Evolutionary conservation across 2,113 vertebrate species (phyloP), one percentile per base, ranked within the genome.

Genomic region (Paramisgurnus dabryanus): DNA sequence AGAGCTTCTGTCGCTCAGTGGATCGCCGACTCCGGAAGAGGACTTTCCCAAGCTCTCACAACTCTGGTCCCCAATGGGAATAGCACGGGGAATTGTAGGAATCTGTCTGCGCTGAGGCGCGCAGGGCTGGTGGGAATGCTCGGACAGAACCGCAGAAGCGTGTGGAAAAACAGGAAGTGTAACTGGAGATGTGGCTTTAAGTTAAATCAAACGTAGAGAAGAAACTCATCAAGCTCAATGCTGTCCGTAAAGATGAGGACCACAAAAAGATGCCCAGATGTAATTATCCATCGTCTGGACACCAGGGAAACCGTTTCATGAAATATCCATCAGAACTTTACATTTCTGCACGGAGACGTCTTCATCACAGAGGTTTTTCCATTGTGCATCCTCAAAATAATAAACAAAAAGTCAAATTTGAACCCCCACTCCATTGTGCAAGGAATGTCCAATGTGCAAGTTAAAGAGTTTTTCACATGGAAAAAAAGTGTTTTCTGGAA

Each of bases 21-120:
- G 70, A 85, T 83, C 70, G 27, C 60, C 82, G 84, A 85, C 82
- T 86, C 82, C 79, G 82, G 87, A 86, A 87, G 84, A 82, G 65
- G 70, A 79, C 74, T 87, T 88, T 88, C 86, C 87, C 87, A 87
- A 88, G 87, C 83, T 85, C 81, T 81, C 41, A 57, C 81, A 80
- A 81, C 57, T 12, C 57, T 45, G 67, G 13, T 27, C 53, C 80
- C 87, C 77, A 47, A 27, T 65, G 87, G 87, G 86, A 88, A 84
- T 85, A 74, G 53, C 34, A 47, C n/a, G 69, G 81, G 84, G 87
- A 88, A 87, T 85, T 85, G 77, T 67, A 84, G 82, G 85, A 88
- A 88, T 87, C 84, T 65, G 78, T 75, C 77, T 84, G 66, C 18
- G 41, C 67, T 64, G 67, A 83, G 61, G 76, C 77, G 45, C 9